Conservation (phyloP, 30 jellyfish, hydroid and myxozoan genomes). For the Pseudorhiza aurosa region DNA sequence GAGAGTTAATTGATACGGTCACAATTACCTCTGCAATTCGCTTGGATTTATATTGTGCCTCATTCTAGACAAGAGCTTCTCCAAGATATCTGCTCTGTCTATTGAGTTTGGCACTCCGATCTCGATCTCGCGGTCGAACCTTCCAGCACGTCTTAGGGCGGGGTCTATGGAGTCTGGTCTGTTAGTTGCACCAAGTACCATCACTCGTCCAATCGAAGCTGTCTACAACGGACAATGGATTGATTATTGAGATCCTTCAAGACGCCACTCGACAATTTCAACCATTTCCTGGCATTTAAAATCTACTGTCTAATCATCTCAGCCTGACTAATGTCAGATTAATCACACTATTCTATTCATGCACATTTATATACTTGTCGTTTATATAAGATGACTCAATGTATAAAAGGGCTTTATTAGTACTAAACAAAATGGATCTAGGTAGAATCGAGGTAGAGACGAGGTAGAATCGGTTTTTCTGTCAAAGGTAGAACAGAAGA, state of each 20-base stretch:
- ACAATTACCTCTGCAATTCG: conserved; percentile 45
- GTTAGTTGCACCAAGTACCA: conserved; percentile 90
- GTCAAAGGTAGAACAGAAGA: too few relatives aligned
- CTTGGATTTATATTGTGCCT: conserved; percentile 44
- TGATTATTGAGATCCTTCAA: too few relatives aligned
- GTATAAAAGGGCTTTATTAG: not conserved
- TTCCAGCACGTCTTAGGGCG: conserved; percentile 90
- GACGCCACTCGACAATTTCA: too few relatives aligned
- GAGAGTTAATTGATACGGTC: too few relatives aligned
- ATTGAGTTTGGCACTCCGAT: conserved; percentile 86
- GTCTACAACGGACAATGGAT: conserved; percentile 7
- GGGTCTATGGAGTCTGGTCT: conserved; percentile 83
- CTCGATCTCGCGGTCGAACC: conserved; percentile 91
- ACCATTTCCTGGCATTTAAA: too few relatives aligned
- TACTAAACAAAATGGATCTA: too few relatives aligned
- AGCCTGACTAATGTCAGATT: too few relatives aligned
- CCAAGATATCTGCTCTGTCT: conserved; percentile 77
- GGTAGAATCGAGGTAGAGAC: too few relatives aligned
- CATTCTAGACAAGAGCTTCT: conserved; percentile 34
- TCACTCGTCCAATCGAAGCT: conserved; percentile 52
- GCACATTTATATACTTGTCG: not conserved
- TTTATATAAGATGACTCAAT: not conserved
- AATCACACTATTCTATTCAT: too few relatives aligned
- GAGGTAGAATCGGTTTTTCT: too few relatives aligned
- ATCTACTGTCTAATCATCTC: too few relatives aligned